A percentile compares a stretch with the other conserved stretches of the same genome.
Evolutionary conservation across 2,113 vertebrate genomes (phyloP).

Genomic region (Uria aalge): DNA sequence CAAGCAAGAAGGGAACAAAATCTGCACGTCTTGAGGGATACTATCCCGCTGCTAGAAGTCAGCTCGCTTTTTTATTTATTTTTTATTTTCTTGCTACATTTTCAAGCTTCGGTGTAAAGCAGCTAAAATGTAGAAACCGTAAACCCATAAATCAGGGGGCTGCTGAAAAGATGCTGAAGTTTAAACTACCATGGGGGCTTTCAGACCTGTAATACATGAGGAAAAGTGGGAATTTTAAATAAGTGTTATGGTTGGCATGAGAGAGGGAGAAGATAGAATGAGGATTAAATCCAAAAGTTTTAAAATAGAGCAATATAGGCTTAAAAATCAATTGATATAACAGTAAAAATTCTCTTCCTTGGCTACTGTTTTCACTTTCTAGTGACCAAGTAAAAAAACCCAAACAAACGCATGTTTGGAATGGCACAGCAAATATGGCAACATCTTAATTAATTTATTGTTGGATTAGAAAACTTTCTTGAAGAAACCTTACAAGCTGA

Average conservation of each 20-base stretch:
- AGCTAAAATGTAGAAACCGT: slow-evolving; percentile 15
- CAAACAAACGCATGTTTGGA: background rate
- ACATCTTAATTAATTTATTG: background rate
- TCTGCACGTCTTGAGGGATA: slow-evolving; percentile 34
- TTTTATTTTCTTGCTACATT: slow-evolving; percentile 35
- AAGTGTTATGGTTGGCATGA: slow-evolving; percentile 45
- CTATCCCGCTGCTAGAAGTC: slow-evolving; percentile 15
- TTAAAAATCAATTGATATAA: background rate
- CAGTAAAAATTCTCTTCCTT: background rate
- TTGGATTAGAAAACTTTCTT: background rate
- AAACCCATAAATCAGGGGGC: slow-evolving; percentile 42
- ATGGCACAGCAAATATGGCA: background rate
- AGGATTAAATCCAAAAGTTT: slow-evolving; percentile 8
- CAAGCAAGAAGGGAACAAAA: slow-evolving; percentile 45
- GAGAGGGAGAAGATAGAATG: slow-evolving; percentile 4
- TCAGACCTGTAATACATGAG: background rate
- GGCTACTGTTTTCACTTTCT: background rate
- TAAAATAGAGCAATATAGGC: background rate
- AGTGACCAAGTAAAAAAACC: background rate
- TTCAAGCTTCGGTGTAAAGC: slow-evolving; percentile 19
- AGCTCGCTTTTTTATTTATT: background rate
- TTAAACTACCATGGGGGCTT: background rate
- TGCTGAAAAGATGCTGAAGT: slow-evolving; percentile 56
- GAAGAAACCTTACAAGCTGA: background rate
- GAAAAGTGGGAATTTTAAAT: slow-evolving; percentile 47